Percentiles rank a stretch among this genome's conserved stretches.
Conservation (phyloP, 2,888 invertebrate genomes). For the Dysmachus trigonus region DNA sequence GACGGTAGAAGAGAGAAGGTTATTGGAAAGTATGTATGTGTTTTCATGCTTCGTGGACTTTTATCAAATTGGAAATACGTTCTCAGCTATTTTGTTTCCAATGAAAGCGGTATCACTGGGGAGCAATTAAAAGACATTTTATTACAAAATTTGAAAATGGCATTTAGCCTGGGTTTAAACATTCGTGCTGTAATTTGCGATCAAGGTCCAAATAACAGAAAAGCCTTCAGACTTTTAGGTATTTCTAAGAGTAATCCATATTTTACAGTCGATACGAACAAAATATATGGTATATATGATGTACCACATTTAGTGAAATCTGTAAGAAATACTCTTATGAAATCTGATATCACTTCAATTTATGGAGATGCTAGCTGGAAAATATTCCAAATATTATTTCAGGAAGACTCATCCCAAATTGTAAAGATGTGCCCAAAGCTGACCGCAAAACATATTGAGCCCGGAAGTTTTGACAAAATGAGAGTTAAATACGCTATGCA, state of each 20-base stretch:
- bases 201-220: not conserved
- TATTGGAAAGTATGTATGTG: not conserved
- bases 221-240: not conserved
- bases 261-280: not conserved
- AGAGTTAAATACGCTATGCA: not conserved
- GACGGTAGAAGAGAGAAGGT: not conserved
- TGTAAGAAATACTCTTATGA: not conserved
- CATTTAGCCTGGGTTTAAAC: not conserved
- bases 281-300: not conserved
- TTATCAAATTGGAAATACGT: slow-evolving; percentile 2
- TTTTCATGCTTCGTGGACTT: not conserved
- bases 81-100: not conserved
- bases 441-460: not conserved
- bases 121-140: not conserved
- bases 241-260: not conserved
- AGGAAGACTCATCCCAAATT: not conserved
- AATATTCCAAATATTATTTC: not conserved
- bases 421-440: not conserved
- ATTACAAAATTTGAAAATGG: not conserved
- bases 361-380: not conserved
- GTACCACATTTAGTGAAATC: not conserved
- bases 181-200: not conserved
- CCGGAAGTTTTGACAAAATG: not conserved
- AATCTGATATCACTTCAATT: not conserved
- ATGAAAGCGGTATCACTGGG: not conserved